Evolutionary conservation across 2,888 invertebrate species (phyloP), one percentile per base, ranked within the genome.

Genomic region (Archips xylosteana): DNA sequence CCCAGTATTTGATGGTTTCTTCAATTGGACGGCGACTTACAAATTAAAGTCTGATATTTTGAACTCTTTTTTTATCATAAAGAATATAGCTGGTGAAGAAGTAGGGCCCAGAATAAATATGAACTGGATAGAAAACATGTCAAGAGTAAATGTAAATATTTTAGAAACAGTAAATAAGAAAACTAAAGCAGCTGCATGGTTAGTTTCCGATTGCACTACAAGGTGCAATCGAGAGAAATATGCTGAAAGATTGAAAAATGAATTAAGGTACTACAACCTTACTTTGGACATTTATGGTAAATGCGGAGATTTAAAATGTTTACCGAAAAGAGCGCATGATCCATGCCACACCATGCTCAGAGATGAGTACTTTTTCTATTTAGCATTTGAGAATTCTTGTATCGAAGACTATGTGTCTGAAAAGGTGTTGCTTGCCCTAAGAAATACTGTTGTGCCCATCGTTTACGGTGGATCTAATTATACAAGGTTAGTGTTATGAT

Each of bases 381-480:
- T 90, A 34, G 81, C 89, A 0, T 86, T 89, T 74, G 90, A 90
- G 70, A 88, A 89, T 74, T 83, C 85, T 13, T 82, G 84, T 60
- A 77, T 81, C 68, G 80, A 85, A 72, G 86, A 90, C 76, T 91
- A 89, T 69, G 87, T 87, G 3, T 89, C 90, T 0, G 88, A 89
- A 69, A 88, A 89, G 75, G 74, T 89, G 5, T 71, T 87, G 13
- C 81, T 78, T 45, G 86, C 93, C 8, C 81, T 94, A 60, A 91
- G 95, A 78, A 94, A 95, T 84, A 91, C 95, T 79, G 92, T 96
- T n/a, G 87, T 96, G 5, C 96, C 96, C 0, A 94, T 96, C 15
- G 96, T 96, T 10, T 96, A 95, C 90, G 96, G 96, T 6, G 95
- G 95, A 13, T 95, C 95, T 70, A 95, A 96, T 85, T 96, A 96